Evolutionary conservation across 2,113 vertebrate genomes (phyloP).

Genomic region (Toxotes chatareus): DNA sequence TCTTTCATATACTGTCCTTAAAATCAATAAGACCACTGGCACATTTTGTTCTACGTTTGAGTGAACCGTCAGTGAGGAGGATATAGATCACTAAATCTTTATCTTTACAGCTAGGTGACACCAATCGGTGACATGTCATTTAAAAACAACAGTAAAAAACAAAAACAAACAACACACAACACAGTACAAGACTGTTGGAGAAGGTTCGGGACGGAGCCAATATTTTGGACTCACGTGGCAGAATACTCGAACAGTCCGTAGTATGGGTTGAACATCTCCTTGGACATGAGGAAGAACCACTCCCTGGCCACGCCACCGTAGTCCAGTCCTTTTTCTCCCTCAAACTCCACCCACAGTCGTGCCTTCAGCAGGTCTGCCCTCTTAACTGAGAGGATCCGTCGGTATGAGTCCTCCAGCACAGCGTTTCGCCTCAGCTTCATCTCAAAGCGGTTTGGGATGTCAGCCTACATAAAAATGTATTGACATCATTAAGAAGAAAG

Average conservation of each 20-base stretch:
- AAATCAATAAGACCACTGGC: neutral
- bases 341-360: constrained; percentile 97
- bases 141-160: neutral
- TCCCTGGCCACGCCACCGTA: constrained; percentile 96
- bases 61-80: neutral
- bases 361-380: constrained; percentile 94
- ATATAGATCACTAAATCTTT: neutral
- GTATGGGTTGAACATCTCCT: constrained; percentile 99
- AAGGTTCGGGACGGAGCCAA: neutral
- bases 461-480: constrained; percentile 80
- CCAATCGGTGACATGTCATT: neutral
- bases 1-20: neutral
- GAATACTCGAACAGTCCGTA: constrained; percentile 99
- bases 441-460: constrained; percentile 98
- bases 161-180: neutral
- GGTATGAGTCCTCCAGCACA: constrained; percentile 95
- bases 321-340: constrained; percentile 97
- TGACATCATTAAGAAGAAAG: neutral
- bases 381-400: constrained; percentile 93
- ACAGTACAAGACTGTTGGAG: neutral
- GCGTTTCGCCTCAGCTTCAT: constrained; percentile 93
- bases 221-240: constrained; percentile 90
- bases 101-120: neutral
- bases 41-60: neutral
- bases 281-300: constrained; percentile 99